These are phyloP conservation scores for Batillaria attramentaria DNA, from an alignment of 1,140 invertebrate species.

Conservation along the genomic window DNA sequence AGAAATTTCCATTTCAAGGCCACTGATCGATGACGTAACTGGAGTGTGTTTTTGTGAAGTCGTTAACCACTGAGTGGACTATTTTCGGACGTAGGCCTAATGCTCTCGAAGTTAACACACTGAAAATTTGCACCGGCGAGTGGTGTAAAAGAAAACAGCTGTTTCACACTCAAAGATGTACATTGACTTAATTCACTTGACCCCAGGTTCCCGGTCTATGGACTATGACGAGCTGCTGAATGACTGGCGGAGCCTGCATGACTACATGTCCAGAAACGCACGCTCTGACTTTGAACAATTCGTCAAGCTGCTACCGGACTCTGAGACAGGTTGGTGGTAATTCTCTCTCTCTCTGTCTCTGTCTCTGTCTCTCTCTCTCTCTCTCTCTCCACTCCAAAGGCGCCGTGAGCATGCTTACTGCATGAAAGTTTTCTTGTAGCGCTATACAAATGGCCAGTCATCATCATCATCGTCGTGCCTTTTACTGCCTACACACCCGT, in stretches of 20 bases:
- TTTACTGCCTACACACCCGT: not conserved
- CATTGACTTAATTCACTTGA: not conserved
- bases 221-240: not conserved
- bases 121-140: not conserved
- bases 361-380: slow-evolving; percentile 7
- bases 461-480: not conserved
- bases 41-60: not conserved
- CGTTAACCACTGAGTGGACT: not conserved
- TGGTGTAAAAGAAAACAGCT: not conserved
- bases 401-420: not conserved
- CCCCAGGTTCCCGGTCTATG: not conserved
- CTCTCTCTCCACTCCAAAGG: not conserved
- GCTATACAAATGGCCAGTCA: not conserved
- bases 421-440: not conserved
- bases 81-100: not conserved
- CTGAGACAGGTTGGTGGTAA: not conserved
- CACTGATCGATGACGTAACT: too few relatives aligned
- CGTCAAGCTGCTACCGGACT: not conserved
- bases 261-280: not conserved
- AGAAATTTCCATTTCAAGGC: too few relatives aligned
- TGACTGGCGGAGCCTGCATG: not conserved
- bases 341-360: not conserved
- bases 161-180: too few relatives aligned
- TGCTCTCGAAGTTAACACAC: not conserved
- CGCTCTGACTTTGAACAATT: not conserved